These are phyloP conservation scores for Scarus forsteni DNA, from an alignment of 2,797 vertebrate genomes.

Conservation along the genomic window DNA sequence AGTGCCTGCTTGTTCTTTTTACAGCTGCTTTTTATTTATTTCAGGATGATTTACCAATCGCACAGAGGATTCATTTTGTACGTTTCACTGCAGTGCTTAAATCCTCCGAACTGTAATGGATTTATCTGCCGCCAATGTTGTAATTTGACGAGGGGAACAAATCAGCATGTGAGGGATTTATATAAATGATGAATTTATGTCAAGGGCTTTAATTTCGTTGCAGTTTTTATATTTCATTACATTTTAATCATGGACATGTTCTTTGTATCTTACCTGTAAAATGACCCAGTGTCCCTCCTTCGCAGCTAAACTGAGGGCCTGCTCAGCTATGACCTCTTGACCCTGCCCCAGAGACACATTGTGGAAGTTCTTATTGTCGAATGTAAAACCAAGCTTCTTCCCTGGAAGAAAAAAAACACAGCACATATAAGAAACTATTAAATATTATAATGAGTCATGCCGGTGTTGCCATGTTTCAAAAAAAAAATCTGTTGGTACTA, in stretches of 20 bases:
- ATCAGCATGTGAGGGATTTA: background rate
- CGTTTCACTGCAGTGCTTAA: conserved; percentile 12
- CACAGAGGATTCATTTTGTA: background rate
- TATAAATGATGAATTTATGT: background rate
- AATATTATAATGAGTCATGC: too few species aligned
- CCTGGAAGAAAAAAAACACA: conserved; percentile 50
- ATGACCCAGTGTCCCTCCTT: conserved; percentile 96
- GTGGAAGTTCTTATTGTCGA: conserved; percentile 93
- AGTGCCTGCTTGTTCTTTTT: conserved; percentile 3
- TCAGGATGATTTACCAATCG: conserved; percentile 11
- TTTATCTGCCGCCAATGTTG: background rate
- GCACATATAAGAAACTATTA: too few species aligned
- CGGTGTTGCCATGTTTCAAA: too few species aligned
- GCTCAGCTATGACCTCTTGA: conserved; percentile 94
- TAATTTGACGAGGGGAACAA: conserved; percentile 7
- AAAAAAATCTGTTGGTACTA: too few species aligned
- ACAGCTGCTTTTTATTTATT: background rate
- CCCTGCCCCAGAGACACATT: conserved; percentile 96
- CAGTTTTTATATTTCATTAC: background rate
- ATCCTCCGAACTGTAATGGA: conserved; percentile 22
- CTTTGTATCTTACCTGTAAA: conserved; percentile 76
- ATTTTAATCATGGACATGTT: background rate
- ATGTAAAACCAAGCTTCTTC: conserved; percentile 83
- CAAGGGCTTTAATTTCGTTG: background rate
- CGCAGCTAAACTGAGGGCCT: conserved; percentile 88